A percentile compares a stretch with the other conserved stretches of the same genome.
phyloP scores from a whole-genome alignment of 1,140 invertebrate species.

The Drosophila nigromelanica region DNA sequence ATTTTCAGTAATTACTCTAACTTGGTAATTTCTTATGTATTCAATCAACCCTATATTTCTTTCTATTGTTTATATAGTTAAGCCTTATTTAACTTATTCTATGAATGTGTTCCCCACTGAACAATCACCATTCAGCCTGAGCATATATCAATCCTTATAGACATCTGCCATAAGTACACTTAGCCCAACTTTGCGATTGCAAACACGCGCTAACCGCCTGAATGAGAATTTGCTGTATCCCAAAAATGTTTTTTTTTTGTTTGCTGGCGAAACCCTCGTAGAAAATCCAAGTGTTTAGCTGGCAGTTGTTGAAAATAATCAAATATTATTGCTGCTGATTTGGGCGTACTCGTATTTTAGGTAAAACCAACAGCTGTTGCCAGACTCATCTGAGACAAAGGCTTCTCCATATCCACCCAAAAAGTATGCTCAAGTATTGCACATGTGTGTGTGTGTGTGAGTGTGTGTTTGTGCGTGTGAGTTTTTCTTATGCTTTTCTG shows the following conservation, averaged over 20 bases:
- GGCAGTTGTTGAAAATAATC: constrained; percentile 60
- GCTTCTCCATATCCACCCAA: neutral
- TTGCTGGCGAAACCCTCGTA: neutral
- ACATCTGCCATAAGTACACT: constrained; percentile 11
- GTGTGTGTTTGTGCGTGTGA: constrained; percentile 14
- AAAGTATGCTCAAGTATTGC: constrained; percentile 27
- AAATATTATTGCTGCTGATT: constrained; percentile 65
- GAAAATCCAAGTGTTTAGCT: constrained; percentile 32
- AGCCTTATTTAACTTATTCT: neutral
- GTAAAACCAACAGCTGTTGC: constrained; percentile 55
- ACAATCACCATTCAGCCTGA: constrained; percentile 1
- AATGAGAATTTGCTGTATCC: constrained; percentile 1
- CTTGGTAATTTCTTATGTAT: too few species aligned
- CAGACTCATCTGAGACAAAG: constrained; percentile 26
- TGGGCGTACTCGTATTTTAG: constrained; percentile 55
- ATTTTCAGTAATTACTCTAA: too few species aligned
- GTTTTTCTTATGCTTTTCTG: constrained; percentile 16
- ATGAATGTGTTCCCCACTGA: neutral
- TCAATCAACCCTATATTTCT: neutral
- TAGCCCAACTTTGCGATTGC: constrained; percentile 6
- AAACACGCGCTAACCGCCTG: neutral
- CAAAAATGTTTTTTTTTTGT: constrained; percentile 8
- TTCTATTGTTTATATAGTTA: too few species aligned
- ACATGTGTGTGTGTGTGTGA: constrained; percentile 11
- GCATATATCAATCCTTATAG: constrained; percentile 3